Conservation (phyloP, 2,797 vertebrate species). For the Pachyuromys duprasi region DNA sequence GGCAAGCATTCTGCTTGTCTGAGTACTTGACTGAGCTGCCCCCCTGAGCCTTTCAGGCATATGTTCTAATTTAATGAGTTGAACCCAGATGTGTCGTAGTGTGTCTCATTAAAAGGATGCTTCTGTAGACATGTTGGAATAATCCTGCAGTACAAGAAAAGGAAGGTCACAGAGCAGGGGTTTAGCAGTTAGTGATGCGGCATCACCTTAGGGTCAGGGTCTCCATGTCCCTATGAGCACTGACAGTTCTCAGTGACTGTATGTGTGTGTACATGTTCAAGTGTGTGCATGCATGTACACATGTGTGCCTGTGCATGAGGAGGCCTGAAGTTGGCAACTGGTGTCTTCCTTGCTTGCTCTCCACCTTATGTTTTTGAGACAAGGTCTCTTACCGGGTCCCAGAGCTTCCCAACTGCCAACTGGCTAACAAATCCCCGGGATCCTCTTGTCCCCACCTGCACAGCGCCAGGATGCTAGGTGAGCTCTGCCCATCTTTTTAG, state of each 20-base stretch:
- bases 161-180: background rate
- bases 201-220: background rate
- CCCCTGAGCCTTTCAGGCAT: background rate
- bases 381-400: background rate
- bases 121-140: constrained; percentile 4
- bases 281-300: background rate
- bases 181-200: background rate
- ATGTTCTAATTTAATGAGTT: background rate
- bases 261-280: background rate
- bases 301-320: too few species aligned
- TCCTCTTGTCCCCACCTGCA: background rate
- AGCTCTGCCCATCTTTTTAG: background rate
- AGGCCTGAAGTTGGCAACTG: background rate
- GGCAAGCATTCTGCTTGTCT: background rate
- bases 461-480: background rate
- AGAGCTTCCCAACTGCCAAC: background rate
- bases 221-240: background rate
- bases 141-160: background rate
- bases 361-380: background rate
- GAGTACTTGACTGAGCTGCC: background rate
- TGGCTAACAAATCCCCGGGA: background rate
- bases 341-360: background rate
- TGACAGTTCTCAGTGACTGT: background rate
- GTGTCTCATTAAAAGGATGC: constrained; percentile 18
- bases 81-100: background rate